Evolutionary conservation across 1,140 invertebrate species (phyloP).

Genomic region (Caenorhabditis brenneri): DNA sequence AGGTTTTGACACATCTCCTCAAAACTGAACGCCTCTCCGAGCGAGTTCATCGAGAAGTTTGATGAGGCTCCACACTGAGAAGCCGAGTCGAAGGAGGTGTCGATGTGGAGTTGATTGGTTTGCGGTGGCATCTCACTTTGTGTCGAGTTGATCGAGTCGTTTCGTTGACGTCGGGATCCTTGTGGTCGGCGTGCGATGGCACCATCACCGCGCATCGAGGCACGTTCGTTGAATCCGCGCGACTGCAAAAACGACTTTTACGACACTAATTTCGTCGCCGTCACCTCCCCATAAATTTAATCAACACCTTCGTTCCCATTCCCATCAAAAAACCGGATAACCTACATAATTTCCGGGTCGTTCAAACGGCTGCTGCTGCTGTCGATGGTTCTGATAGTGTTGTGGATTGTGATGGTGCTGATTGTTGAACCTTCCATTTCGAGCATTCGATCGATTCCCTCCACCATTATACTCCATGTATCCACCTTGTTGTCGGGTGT

Average conservation of each 20-base stretch:
- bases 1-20: conserved; percentile 30
- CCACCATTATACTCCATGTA: conserved; percentile 24
- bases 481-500: conserved; percentile 43
- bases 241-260: background rate
- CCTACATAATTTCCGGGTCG: background rate
- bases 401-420: background rate
- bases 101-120: background rate
- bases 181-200: background rate
- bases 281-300: background rate
- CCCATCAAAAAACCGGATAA: background rate
- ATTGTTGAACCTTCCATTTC: background rate
- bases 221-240: background rate
- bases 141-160: conserved; percentile 48
- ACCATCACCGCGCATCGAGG: conserved; percentile 41
- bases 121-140: conserved; percentile 43
- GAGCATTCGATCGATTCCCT: background rate
- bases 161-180: conserved; percentile 32
- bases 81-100: background rate
- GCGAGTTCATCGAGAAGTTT: conserved; percentile 11
- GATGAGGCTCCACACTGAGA: conserved; percentile 1
- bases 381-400: background rate
- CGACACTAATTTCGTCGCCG: background rate
- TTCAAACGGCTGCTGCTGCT: background rate
- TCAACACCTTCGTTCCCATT: background rate
- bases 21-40: conserved; percentile 9